These are phyloP conservation scores for Danaus melanippus DNA, from an alignment of 1,140 invertebrate species.

Conservation along the genomic window DNA sequence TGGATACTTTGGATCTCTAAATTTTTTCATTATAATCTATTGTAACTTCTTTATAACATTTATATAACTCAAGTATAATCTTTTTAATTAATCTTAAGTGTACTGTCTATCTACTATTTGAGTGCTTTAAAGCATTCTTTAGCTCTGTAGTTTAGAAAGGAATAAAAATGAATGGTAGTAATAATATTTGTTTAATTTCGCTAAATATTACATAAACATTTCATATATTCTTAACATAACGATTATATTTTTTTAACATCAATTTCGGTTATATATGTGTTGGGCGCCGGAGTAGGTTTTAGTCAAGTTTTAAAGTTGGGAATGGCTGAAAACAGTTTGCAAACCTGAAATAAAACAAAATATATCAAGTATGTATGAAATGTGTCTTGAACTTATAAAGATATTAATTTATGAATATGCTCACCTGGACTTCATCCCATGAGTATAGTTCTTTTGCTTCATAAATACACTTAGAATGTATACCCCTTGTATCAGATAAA, in stretches of 20 bases:
- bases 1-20: constrained; percentile 47
- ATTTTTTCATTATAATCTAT: constrained; percentile 1
- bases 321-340: constrained; percentile 5
- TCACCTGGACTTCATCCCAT: too few species aligned
- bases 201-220: constrained; percentile 18
- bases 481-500: constrained; percentile 15
- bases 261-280: constrained; percentile 4
- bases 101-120: constrained; percentile 3
- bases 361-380: not conserved
- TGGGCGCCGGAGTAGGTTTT: not conserved
- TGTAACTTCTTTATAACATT: constrained; percentile 10
- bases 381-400: too few species aligned
- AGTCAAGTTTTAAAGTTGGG: constrained; percentile 15
- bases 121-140: not conserved
- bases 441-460: not conserved
- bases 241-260: constrained; percentile 8
- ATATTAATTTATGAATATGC: too few species aligned
- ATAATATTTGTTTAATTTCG: constrained; percentile 15
- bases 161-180: constrained; percentile 10
- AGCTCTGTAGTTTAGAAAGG: constrained; percentile 3
- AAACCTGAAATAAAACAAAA: constrained; percentile 21
- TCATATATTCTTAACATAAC: constrained; percentile 13
- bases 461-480: constrained; percentile 12
- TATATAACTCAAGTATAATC: not conserved
- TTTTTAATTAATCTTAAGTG: constrained; percentile 5